Conservation (phyloP, 1,140 invertebrate species). For the Cotesia vestalis region DNA sequence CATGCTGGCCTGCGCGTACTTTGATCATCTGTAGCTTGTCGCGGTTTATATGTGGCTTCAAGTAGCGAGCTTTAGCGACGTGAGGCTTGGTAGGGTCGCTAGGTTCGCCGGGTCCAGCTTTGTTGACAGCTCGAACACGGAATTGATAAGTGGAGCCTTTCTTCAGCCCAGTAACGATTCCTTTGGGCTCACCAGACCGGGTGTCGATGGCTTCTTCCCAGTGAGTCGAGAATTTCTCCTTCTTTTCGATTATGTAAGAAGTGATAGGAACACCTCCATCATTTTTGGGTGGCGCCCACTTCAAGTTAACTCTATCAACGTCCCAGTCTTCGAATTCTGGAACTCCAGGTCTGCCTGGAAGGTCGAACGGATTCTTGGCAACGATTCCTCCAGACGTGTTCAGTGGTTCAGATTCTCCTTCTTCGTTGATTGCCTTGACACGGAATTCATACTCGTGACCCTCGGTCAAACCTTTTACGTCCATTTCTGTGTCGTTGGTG, state of each 20-base stretch:
- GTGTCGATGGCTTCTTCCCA: slow-evolving; percentile 92
- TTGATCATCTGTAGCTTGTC: slow-evolving; percentile 90
- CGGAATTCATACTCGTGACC: slow-evolving; percentile 97
- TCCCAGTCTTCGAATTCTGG: slow-evolving; percentile 94
- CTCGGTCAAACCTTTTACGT: slow-evolving; percentile 90
- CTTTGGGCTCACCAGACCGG: slow-evolving; percentile 80
- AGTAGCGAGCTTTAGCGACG: slow-evolving; percentile 86
- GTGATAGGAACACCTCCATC: slow-evolving; percentile 94
- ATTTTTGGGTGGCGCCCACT: slow-evolving; percentile 90
- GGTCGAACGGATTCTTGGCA: slow-evolving; percentile 95
- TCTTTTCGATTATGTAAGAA: slow-evolving; percentile 96
- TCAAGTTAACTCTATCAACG: slow-evolving; percentile 89
- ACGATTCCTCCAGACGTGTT: slow-evolving; percentile 84
- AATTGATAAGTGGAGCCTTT: slow-evolving; percentile 95
- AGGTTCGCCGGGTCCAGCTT: slow-evolving; percentile 90
- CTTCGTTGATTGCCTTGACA: slow-evolving; percentile 97
- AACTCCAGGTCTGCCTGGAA: slow-evolving; percentile 86
- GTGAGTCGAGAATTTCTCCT: slow-evolving; percentile 86
- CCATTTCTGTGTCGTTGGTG: slow-evolving; percentile 86
- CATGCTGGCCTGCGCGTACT: slow-evolving; percentile 88
- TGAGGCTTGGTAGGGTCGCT: slow-evolving; percentile 89
- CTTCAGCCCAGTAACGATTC: slow-evolving; percentile 83
- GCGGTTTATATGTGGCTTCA: slow-evolving; percentile 90
- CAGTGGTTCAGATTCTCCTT: slow-evolving; percentile 96
- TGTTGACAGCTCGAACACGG: slow-evolving; percentile 91